Percentiles rank a stretch among this genome's conserved stretches.
These are phyloP conservation scores for Dichetophora obliterata DNA, from an alignment of 2,888 invertebrate genomes.

Conservation along the genomic window DNA sequence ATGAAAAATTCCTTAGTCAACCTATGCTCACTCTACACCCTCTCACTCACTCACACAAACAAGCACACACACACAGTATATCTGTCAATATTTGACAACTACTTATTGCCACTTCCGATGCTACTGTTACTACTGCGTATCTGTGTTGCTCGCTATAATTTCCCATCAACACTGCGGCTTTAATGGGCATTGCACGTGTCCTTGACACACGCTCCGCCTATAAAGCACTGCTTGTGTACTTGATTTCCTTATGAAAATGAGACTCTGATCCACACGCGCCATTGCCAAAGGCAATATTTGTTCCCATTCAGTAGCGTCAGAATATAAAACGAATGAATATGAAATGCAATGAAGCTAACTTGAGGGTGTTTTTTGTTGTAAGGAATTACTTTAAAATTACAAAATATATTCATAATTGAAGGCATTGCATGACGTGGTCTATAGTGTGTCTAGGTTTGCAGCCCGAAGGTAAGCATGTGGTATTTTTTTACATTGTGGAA, in stretches of 20 bases:
- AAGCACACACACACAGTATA: conserved; percentile 56
- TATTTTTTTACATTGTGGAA: neutral
- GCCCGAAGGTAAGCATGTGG: too few relatives aligned
- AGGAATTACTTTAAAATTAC: neutral
- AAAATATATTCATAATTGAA: conserved; percentile 1
- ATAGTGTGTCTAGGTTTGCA: too few relatives aligned
- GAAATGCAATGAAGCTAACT: neutral
- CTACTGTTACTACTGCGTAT: conserved; percentile 29
- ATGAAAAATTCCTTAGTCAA: neutral
- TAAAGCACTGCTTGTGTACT: neutral
- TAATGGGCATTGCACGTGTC: conserved; percentile 30
- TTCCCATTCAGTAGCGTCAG: neutral
- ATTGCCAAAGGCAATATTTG: conserved; percentile 20
- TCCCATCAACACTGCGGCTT: conserved; percentile 20
- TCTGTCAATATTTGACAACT: conserved; percentile 68
- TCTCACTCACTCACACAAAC: conserved; percentile 41
- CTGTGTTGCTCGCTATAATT: conserved; percentile 1
- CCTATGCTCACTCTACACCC: neutral
- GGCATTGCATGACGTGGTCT: neutral
- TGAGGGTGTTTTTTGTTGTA: neutral
- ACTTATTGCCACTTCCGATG: conserved; percentile 66
- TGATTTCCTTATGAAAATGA: neutral
- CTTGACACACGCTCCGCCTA: neutral
- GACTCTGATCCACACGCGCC: neutral
- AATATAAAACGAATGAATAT: neutral